A percentile compares a stretch with the other conserved stretches of the same genome.
Evolutionary conservation across 1,140 invertebrate genomes (phyloP).

Genomic region (Rhopalosiphum maidis): DNA sequence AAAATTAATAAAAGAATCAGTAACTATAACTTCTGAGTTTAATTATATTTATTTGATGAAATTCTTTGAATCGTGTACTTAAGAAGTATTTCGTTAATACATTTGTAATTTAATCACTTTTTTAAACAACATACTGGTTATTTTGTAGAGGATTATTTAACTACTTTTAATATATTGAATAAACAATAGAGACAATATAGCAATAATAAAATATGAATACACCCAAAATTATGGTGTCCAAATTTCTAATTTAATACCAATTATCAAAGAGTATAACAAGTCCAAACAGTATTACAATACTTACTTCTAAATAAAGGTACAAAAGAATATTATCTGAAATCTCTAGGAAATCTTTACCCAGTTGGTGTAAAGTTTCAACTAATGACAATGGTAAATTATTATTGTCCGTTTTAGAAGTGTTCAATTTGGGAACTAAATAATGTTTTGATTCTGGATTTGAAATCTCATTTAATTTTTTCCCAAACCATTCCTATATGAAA

Average conservation of each 20-base stretch:
- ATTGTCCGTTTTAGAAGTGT: constrained; percentile 35
- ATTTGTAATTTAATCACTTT: too few species aligned
- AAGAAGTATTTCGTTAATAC: not conserved
- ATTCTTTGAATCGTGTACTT: not conserved
- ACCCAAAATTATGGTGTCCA: not conserved
- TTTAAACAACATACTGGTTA: not conserved
- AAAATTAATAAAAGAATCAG: not conserved
- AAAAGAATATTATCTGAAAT: constrained; percentile 89
- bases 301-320: constrained; percentile 88
- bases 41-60: not conserved
- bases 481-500: constrained; percentile 73
- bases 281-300: not conserved
- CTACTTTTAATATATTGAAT: not conserved
- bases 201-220: not conserved
- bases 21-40: not conserved
- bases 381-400: constrained; percentile 55
- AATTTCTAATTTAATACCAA: not conserved
- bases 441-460: constrained; percentile 52
- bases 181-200: too few species aligned
- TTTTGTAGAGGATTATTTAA: not conserved
- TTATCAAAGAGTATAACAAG: not conserved
- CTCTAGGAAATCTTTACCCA: constrained; percentile 85
- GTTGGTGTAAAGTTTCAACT: constrained; percentile 61
- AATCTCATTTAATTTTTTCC: constrained; percentile 63
- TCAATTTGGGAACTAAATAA: constrained; percentile 48